Conservation (phyloP, 2,113 vertebrate genomes). For the Sterrhoptilus dennistouni region DNA sequence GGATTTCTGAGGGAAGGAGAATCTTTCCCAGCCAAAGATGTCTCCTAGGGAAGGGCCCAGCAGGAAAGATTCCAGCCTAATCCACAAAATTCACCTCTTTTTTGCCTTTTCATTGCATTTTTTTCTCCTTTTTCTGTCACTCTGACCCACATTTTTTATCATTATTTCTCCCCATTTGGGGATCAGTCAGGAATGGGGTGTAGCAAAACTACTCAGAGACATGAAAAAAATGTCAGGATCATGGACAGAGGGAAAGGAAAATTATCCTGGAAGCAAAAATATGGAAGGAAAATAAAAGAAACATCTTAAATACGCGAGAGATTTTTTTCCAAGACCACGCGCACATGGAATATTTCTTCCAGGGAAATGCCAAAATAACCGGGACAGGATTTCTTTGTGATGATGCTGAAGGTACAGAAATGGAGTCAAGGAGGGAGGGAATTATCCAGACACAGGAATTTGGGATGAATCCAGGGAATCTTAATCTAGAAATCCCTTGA, state of each 20-base stretch:
- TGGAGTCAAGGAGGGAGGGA: background rate
- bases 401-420: background rate
- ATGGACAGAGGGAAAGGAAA: background rate
- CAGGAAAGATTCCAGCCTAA: background rate
- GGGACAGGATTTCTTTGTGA: background rate
- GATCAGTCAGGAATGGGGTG: background rate
- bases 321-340: fast-evolving
- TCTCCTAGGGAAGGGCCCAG: background rate
- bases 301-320: fast-evolving
- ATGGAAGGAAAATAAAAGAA: background rate
- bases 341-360: background rate
- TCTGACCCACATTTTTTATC: fast-evolving
- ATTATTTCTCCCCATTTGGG: background rate
- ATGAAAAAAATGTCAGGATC: fast-evolving
- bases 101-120: background rate
- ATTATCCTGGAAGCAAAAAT: background rate
- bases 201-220: background rate
- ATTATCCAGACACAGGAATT: fast-evolving
- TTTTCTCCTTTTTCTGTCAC: background rate
- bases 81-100: fast-evolving
- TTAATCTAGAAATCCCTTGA: fast-evolving
- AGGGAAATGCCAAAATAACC: background rate
- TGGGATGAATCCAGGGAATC: background rate
- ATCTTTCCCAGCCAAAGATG: background rate
- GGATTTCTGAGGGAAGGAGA: background rate